Conservation (phyloP, 2,888 invertebrate species). For the Stenchaetothrips biformis region DNA sequence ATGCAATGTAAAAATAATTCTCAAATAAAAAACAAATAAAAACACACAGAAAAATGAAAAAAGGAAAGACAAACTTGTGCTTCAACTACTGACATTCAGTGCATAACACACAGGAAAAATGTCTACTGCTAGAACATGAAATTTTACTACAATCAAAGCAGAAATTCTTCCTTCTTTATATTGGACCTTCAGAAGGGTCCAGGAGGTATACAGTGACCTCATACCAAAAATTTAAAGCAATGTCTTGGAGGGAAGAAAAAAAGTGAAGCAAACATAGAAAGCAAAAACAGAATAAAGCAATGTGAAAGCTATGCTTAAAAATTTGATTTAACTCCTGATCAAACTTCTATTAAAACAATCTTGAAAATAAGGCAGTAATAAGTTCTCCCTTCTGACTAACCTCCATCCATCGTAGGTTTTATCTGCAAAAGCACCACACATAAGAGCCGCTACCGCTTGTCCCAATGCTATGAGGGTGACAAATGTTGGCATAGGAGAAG, state of each 20-base stretch:
- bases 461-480: slow-evolving; percentile 32
- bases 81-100: too few species aligned
- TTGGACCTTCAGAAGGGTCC: too few species aligned
- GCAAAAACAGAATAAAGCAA: background rate
- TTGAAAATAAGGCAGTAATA: too few species aligned
- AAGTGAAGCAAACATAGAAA: background rate
- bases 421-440: slow-evolving; percentile 32
- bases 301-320: background rate
- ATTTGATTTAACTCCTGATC: background rate
- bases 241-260: background rate
- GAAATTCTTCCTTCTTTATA: too few species aligned
- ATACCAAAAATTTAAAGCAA: background rate
- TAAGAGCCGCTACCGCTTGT: slow-evolving; percentile 32
- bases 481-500: background rate
- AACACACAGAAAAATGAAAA: background rate
- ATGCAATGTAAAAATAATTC: background rate
- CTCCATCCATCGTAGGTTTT: slow-evolving; percentile 32
- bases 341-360: background rate
- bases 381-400: slow-evolving; percentile 27
- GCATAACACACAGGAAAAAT: too few species aligned
- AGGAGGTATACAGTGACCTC: too few species aligned
- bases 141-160: too few species aligned
- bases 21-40: background rate
- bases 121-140: too few species aligned
- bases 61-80: background rate